A percentile compares a stretch with the other conserved stretches of the same genome.
These are phyloP conservation scores for Acholoe squamosa DNA, from an alignment of 2,888 invertebrate genomes.

Conservation along the genomic window DNA sequence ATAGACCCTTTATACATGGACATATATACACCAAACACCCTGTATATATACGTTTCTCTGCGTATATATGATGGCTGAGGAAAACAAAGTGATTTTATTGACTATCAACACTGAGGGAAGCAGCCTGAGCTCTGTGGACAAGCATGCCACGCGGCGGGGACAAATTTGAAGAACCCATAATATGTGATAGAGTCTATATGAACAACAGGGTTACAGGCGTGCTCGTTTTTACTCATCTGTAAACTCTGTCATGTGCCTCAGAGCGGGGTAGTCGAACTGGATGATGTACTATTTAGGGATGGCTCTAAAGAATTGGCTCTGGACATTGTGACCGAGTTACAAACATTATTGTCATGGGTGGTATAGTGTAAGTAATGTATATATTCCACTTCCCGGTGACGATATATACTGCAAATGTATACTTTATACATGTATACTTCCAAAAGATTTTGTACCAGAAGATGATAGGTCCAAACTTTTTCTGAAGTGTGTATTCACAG, in stretches of 20 bases:
- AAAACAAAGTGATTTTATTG: constrained; percentile 53
- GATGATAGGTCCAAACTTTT: no score
- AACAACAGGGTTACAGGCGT: constrained; percentile 34
- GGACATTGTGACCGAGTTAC: no score
- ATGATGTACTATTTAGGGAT: not conserved
- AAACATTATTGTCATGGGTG: no score
- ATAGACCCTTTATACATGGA: not conserved
- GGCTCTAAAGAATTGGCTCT: not conserved
- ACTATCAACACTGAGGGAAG: constrained; percentile 15
- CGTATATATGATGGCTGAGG: constrained; percentile 37
- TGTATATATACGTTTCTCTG: not conserved
- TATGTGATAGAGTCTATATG: constrained; percentile 46
- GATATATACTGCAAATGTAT: no score
- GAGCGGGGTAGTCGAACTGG: not conserved
- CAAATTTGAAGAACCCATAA: constrained; percentile 56
- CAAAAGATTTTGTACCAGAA: no score
- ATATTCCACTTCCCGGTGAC: no score
- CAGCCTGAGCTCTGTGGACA: not conserved
- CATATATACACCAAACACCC: constrained; percentile 20
- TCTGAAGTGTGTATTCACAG: no score
- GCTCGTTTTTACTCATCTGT: constrained; percentile 35
- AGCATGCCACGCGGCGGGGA: constrained; percentile 5
- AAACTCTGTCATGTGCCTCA: constrained; percentile 30
- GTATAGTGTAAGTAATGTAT: no score
- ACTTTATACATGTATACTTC: no score